These are phyloP conservation scores for Dryobates pubescens DNA, from an alignment of 2,797 vertebrate genomes.

Conservation along the genomic window DNA sequence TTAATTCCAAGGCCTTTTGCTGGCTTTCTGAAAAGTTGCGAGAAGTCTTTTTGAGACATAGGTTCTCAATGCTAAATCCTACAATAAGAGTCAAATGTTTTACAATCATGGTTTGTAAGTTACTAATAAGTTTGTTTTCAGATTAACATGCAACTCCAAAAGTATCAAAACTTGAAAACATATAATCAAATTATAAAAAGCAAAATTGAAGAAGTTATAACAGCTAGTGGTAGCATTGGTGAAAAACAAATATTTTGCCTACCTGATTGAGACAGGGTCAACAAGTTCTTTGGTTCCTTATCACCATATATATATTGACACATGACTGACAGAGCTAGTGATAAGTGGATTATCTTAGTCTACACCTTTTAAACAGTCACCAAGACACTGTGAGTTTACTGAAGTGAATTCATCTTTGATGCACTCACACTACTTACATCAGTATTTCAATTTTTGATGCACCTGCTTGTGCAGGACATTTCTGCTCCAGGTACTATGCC, in stretches of 20 bases:
- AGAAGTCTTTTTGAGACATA: neutral
- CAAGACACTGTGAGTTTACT: neutral
- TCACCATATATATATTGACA: neutral
- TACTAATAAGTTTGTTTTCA: neutral
- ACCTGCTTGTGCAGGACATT: neutral
- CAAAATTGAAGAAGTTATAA: neutral
- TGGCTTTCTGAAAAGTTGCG: neutral
- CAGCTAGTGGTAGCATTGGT: neutral
- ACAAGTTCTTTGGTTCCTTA: neutral
- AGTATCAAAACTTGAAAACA: neutral
- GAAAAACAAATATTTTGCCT: neutral
- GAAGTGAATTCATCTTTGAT: neutral
- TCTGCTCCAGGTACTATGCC: neutral
- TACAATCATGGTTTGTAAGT: neutral
- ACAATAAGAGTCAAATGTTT: neutral
- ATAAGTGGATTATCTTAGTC: neutral
- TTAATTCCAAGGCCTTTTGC: neutral
- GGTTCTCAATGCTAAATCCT: neutral
- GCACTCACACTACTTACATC: neutral
- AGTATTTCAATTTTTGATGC: neutral
- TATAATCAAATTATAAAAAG: neutral
- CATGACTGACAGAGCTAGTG: neutral
- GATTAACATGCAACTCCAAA: neutral
- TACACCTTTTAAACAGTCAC: neutral
- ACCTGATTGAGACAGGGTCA: neutral